phyloP scores from a whole-genome alignment of 2,797 vertebrate species.

The Takifugu rubripes region DNA sequence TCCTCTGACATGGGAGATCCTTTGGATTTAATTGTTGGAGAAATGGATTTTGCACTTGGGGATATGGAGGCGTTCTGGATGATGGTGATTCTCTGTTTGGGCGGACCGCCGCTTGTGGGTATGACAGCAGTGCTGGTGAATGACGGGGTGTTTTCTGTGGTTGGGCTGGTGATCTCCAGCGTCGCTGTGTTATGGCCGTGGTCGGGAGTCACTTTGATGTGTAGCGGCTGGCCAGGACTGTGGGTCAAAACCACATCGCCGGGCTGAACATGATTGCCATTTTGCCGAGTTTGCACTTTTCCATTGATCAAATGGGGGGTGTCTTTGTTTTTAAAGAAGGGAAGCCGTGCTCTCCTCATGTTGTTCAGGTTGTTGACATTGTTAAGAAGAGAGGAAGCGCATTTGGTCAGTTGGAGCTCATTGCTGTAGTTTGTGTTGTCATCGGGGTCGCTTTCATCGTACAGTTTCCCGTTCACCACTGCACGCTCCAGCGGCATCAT shows the following conservation, averaged over 20 bases:
- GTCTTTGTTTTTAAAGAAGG: slow-evolving; percentile 85
- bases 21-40: slow-evolving; percentile 83
- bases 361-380: slow-evolving; percentile 77
- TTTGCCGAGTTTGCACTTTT: slow-evolving; percentile 81
- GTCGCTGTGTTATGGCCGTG: slow-evolving; percentile 88
- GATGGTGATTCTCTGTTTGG: slow-evolving; percentile 94
- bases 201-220: slow-evolving; percentile 95
- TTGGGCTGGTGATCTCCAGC: slow-evolving; percentile 92
- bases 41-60: slow-evolving; percentile 80
- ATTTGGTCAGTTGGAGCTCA: slow-evolving; percentile 76
- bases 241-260: slow-evolving; percentile 88
- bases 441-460: slow-evolving; percentile 79
- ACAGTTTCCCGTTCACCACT: slow-evolving; percentile 85
- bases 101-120: slow-evolving; percentile 88
- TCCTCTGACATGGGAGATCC: slow-evolving; percentile 72
- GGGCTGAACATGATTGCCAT: slow-evolving; percentile 82
- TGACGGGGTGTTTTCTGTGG: slow-evolving; percentile 82
- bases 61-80: slow-evolving; percentile 88
- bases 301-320: slow-evolving; percentile 76
- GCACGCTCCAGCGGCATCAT: slow-evolving; percentile 80
- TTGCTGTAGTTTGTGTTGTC: slow-evolving; percentile 79
- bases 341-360: slow-evolving; percentile 78
- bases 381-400: slow-evolving; percentile 75
- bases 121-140: slow-evolving; percentile 95
- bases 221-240: slow-evolving; percentile 90